Percentiles rank a stretch among this genome's conserved stretches.
These are phyloP conservation scores for Dasypus novemcinctus DNA, from an alignment of 2,113 vertebrate genomes.

Conservation along the genomic window DNA sequence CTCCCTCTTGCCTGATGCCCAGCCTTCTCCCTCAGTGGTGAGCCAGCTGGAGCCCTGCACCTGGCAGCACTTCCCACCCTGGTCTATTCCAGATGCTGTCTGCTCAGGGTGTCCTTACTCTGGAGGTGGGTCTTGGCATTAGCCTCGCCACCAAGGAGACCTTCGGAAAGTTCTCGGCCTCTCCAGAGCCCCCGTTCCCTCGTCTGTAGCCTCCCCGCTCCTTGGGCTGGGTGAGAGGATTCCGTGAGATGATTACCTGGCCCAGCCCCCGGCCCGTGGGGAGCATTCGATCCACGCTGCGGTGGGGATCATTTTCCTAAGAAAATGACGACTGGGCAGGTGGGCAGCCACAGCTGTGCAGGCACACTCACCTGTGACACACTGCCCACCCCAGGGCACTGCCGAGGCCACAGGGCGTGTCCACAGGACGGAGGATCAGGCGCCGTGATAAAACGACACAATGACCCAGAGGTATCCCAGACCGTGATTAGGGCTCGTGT, in stretches of 20 bases:
- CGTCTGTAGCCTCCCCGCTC: rapidly evolving
- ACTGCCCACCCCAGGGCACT: neutral
- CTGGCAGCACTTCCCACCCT: neutral
- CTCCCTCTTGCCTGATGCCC: neutral
- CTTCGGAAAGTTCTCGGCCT: neutral
- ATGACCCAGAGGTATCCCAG: neutral
- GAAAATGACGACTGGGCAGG: neutral
- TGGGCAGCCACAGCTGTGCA: neutral
- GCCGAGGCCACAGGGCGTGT: neutral
- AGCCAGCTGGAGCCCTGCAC: neutral
- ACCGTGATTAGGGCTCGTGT: neutral
- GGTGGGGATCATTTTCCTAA: neutral
- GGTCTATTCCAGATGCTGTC: neutral
- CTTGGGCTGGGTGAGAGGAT: neutral
- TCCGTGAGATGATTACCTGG: too few species aligned
- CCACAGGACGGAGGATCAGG: neutral
- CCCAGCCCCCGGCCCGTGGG: neutral
- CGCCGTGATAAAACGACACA: neutral
- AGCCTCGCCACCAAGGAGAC: neutral
- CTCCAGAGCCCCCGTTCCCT: neutral
- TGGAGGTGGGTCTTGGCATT: neutral
- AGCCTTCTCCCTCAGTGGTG: neutral
- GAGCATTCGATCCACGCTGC: neutral
- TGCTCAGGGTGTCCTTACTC: neutral
- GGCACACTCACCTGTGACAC: neutral